Conservation (phyloP, 2,888 invertebrate genomes). For the Alloscopus bannaensis region DNA sequence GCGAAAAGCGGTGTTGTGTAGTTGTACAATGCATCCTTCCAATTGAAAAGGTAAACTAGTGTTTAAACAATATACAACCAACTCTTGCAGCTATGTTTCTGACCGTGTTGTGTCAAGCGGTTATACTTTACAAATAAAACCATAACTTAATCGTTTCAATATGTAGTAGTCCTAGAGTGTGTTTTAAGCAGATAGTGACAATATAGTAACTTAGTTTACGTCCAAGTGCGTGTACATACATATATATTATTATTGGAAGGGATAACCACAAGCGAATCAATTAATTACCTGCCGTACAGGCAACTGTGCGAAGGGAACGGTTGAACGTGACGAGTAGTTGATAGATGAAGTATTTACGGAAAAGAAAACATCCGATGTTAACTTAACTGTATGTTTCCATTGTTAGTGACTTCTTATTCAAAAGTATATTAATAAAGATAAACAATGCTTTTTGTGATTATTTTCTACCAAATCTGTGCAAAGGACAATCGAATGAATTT, state of each 20-base stretch:
- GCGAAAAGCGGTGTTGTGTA: no score
- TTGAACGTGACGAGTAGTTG: no score
- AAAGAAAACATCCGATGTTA: background rate
- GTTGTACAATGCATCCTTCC: no score
- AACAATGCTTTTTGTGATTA: constrained; percentile 62
- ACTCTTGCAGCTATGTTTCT: background rate
- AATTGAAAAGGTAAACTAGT: no score
- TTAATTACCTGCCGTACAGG: no score
- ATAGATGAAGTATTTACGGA: no score
- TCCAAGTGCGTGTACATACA: constrained; percentile 20
- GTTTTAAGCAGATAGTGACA: no score
- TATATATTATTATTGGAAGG: background rate
- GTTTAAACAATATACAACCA: no score
- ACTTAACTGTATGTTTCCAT: constrained; percentile 39
- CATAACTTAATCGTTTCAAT: constrained; percentile 30
- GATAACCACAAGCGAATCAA: background rate
- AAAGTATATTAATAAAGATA: constrained; percentile 41
- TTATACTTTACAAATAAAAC: constrained; percentile 30
- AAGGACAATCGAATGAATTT: no score
- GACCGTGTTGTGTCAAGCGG: constrained; percentile 12
- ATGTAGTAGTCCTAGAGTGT: no score
- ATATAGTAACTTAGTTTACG: no score
- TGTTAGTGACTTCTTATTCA: constrained; percentile 32
- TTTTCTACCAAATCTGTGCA: constrained; percentile 63
- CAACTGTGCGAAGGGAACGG: no score